Evolutionary conservation across 1,140 invertebrate genomes (phyloP).

Genomic region (Drosophila azteca): DNA sequence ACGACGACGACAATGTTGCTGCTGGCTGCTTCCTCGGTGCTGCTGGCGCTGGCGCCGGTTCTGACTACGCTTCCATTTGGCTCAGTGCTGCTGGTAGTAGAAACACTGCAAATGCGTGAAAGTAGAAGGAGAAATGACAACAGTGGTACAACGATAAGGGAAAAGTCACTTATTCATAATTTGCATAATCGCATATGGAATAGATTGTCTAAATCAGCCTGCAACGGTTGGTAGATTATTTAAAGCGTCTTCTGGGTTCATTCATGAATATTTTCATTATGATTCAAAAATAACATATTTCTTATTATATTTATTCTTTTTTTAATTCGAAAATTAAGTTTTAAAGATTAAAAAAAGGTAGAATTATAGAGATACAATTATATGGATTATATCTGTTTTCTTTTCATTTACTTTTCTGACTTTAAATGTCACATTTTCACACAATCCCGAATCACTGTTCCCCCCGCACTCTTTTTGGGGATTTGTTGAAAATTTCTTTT

Average conservation of each 20-base stretch:
- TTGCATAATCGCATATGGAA: not conserved
- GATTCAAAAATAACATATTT: no score
- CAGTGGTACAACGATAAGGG: slow-evolving; percentile 11
- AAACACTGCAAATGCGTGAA: slow-evolving; percentile 42
- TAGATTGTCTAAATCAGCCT: not conserved
- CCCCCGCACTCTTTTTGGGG: not conserved
- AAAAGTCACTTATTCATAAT: not conserved
- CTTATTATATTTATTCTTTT: no score
- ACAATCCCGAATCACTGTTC: slow-evolving; percentile 20
- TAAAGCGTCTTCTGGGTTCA: no score
- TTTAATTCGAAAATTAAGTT: no score
- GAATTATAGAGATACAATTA: no score
- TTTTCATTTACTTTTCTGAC: no score
- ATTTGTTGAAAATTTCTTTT: slow-evolving; percentile 20
- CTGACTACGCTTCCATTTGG: slow-evolving; percentile 46
- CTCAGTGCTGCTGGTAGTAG: slow-evolving; percentile 58
- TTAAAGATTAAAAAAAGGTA: no score
- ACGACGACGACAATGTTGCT: slow-evolving; percentile 37
- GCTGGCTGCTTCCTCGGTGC: slow-evolving; percentile 26
- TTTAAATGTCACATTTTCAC: not conserved
- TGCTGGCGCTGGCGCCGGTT: slow-evolving; percentile 47
- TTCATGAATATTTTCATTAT: no score
- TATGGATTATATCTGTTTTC: no score
- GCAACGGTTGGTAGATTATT: no score
- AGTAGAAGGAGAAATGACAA: slow-evolving; percentile 4